Evolutionary conservation across 2,797 vertebrate species (phyloP), one percentile per base, ranked within the genome.

Genomic region (Urocyon cinereoargenteus): DNA sequence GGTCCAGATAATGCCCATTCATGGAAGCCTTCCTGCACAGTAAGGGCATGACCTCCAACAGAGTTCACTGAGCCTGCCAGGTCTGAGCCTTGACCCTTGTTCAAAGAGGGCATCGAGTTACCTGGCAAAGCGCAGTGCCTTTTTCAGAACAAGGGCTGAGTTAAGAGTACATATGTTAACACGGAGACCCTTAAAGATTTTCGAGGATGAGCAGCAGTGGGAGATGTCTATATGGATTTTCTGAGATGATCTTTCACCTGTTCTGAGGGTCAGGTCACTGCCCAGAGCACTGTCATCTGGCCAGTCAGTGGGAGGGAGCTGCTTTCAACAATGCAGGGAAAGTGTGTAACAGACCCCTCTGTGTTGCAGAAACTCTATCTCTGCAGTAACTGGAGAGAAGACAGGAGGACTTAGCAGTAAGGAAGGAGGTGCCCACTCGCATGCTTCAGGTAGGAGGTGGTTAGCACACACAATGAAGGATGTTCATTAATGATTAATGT

Each of bases 21-120:
- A 89, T 53, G 55, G 85, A 90, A 94, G 85, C 87, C 91, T 77
- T 83, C 26, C 94, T 88, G 95, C 91, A 96, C 95, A 93, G 82
- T 81, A 97, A 97, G 98, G 61, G 97, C 85, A n/a, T 70, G 98
- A 98, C 98, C 98, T 86, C 91, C 82, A 98, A 83, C 98, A 98
- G 64, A 89, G 57, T 28, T 61, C 88, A 66, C 51, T 0, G 0
- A 59, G 64, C 62, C 55, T 62, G 18, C 61, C 61, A 28, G 61
- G n/a, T 28, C 83, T 40, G 57, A 64, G 51, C 64, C 85, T 79
- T 68, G 89, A 61, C 49, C 79, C 22, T 15, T 11, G 49, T 9
- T 5, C 45, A 64, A 19, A 75, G 72, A 61, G 45, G 90, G 95
- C 73, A 3, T 97, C 85, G 59, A 93, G 88, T 98, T 97, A 92